Evolutionary conservation across 1,140 invertebrate species (phyloP), one percentile per base, ranked within the genome.

Genomic region (Drosophila grimshawi): DNA sequence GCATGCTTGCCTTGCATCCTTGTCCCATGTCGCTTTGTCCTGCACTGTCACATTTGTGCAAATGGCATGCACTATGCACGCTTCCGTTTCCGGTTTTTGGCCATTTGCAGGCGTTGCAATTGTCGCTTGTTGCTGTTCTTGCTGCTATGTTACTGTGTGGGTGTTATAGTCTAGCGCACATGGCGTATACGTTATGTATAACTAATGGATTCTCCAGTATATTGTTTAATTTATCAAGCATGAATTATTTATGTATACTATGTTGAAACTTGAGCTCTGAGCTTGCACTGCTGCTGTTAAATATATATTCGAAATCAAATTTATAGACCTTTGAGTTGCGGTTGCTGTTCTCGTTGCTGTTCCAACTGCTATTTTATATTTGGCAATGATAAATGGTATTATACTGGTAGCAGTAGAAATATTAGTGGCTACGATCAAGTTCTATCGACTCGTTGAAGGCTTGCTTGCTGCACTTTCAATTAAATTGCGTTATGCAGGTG

Each of bases 181-280:
- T 85, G 78, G 74, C 65, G 81, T 72, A 89, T 89, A 89, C 78
- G 80, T 85, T 81, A 85, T 89, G 81, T 86, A 89, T 89, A 89
- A 89, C 80, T 90, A 89, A 89, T 89, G 85, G 65, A 78, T 76
- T 75, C 78, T 8, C 76, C 74, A 85, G 72, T 89, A 89, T 90
- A 89, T 90, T 89, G 86, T 89, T 89, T 89, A 89, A 89, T 89
- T 89, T 89, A 89, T 89, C 85, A 90, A 81, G 81, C 81, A 90
- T 89, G 85, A 81, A 89, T 85, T 89, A 89, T 89, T 90, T 89
- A 89, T 89, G 86, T 76, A 64, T 49, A 78, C 8, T 27, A 27
- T 56, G 57, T 70, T 64, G 41, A 55, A 74, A 68, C 81, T 74
- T 67, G 49, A 70, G 45, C 39, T 39, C 8, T 62, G 49, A 73